Evolutionary conservation across 2,888 invertebrate genomes (phyloP), one percentile per base, ranked within the genome.

Genomic region (Sarcophaga subvicina): DNA sequence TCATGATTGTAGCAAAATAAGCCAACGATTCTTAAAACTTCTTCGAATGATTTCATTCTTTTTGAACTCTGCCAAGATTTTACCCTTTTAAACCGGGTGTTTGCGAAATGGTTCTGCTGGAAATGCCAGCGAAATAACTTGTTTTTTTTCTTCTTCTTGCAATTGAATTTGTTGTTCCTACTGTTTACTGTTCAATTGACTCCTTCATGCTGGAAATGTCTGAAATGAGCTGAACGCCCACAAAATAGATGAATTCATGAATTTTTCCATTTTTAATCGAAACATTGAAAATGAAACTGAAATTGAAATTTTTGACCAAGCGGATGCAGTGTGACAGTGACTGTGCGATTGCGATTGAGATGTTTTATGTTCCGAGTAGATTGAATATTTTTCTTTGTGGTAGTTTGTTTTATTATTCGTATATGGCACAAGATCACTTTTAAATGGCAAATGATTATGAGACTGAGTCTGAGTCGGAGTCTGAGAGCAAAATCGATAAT

Each of bases 391-490:
- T 12, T 2, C 2, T 54, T 12, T 14, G 8, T 12, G 17, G 54
- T 54, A 54, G 12, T 54, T 54, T 54, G 12, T 12, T 17, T 25
- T n/a, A 17, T 25, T n/a, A 17, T 17, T 25, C 14, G 10, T 54
- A 54, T 54, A 17, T 54, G 27, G 27, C 4, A 67, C 69, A 62
- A 80, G 76, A 85, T 71, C 69, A 76, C 60, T 79, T 70, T 70
- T 69, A 86, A 86, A 86, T 86, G 86, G 80, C 83, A 86, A 86
- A 83, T 81, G 80, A 81, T 86, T 71, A 80, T 60, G 60, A 47
- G 59, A 63, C 72, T 45, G 37, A 37, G 8, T 37, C 37, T 37
- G 8, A 8, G 37, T 37, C 37, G 37, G 37, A 37, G 8, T 37
- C 37, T 37, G 49, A 67, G 76, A 71, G 75, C 67, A 78, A 25